Base-by-base conservation (phyloP, 2,113 vertebrate genomes). In the Stercorarius parasiticus region DNA sequence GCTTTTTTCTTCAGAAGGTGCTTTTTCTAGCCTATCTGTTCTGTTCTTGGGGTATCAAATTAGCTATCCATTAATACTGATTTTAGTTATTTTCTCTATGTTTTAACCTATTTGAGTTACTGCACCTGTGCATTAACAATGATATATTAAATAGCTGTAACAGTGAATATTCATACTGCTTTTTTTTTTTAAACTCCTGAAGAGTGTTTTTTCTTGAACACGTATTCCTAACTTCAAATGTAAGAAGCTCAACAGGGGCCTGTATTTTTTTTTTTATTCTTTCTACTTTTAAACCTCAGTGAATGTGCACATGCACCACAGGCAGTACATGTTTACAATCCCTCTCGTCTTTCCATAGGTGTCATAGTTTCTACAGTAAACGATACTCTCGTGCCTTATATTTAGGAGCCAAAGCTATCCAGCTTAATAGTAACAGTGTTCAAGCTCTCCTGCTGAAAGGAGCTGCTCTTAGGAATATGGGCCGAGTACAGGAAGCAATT, bases 321-420 rank as follows among this genome's bases (percentile, higher is more conserved):
- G 53, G 38, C 91, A 70, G 13, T 0, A 13, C 6, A 0, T 3
- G 3, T 43, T 94, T 38, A 50, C 71, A 53, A 0, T 49, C 49
- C 22, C 19, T 77, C 40, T 82, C 85, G 6, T 96, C 25, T 82
- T 34, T 36, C 88, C 69, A 1, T 93, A 99, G 99, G 56, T 99
- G 99, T 96, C 99, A 99, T 94, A 99, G 99, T 97, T 99, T 99
- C 98, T 99, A 99, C 81, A 99, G 99, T 90, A 99, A 99, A 96
- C 98, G 99, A 27, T 99, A 99, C 87, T 99, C 99, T 38, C 98
- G 99, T 49, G 99, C 99, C 15, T 98, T 99, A 4, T 99, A 99
- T 96, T 97, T 99, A 62, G 99, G 99, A 49, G 99, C 99, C 67
- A 99, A 99, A 98, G 99, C 99, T 29, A 99, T 99, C 96, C 99